A percentile compares a stretch with the other conserved stretches of the same genome.
These are phyloP conservation scores for Nerophis ophidion DNA, from an alignment of 2,113 vertebrate species.

Conservation along the genomic window DNA sequence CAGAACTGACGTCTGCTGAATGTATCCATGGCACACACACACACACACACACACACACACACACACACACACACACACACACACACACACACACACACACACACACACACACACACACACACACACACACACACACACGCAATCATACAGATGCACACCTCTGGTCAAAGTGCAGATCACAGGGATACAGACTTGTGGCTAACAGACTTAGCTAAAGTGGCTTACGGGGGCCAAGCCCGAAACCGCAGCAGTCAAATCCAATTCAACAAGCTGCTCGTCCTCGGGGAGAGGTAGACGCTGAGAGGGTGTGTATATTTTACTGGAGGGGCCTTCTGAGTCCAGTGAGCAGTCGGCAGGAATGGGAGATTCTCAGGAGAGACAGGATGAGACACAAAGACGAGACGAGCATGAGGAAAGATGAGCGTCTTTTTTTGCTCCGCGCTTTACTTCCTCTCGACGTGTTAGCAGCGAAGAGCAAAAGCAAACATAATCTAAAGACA, in stretches of 20 bases:
- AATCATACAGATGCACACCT: conserved; percentile 24
- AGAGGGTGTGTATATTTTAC: conserved; percentile 43
- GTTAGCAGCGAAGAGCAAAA: no score
- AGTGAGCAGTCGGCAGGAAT: conserved; percentile 49
- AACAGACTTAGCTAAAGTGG: conserved; percentile 69
- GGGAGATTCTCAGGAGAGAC: conserved; percentile 44
- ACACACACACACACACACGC: conserved; percentile 14
- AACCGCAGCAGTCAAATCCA: conserved; percentile 62
- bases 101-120: conserved; percentile 9
- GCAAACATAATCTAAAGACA: no score
- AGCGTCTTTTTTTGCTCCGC: conserved; percentile 33
- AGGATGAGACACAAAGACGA: conserved; percentile 5
- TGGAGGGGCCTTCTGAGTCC: conserved; percentile 44
- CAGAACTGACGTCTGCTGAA: background rate
- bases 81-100: conserved; percentile 18
- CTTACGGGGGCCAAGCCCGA: conserved; percentile 58
- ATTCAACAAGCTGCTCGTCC: conserved; percentile 52
- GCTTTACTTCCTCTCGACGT: conserved; percentile 30
- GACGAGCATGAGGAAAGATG: conserved; percentile 26
- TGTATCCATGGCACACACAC: no score
- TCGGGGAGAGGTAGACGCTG: conserved; percentile 18
- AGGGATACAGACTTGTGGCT: conserved; percentile 51
- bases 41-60: conserved; percentile 11
- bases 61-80: conserved; percentile 18
- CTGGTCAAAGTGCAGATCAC: conserved; percentile 44